phyloP scores from a whole-genome alignment of 2,113 vertebrate species.

The Alosa alosa region DNA sequence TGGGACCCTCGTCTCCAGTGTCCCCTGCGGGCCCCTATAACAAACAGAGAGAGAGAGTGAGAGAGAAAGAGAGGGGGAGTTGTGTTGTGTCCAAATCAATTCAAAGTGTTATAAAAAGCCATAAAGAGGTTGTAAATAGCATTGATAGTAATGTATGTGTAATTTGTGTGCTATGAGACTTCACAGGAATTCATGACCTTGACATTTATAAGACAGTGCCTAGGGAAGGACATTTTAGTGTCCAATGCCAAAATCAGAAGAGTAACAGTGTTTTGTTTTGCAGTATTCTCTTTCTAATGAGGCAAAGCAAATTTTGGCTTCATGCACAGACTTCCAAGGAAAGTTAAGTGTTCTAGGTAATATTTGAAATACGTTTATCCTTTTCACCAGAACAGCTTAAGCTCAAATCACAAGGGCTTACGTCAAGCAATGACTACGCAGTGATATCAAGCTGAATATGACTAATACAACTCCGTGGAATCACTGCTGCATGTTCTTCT shows the following conservation, averaged over 20 bases:
- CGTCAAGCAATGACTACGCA: not conserved
- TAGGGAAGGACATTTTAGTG: too few species aligned
- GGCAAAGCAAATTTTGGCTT: not conserved
- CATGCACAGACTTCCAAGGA: not conserved
- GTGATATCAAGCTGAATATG: not conserved
- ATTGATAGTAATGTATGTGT: not conserved
- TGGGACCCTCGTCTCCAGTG: constrained; percentile 56
- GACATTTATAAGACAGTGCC: too few species aligned
- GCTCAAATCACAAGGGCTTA: not conserved
- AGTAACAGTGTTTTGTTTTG: too few species aligned
- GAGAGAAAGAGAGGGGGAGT: not conserved
- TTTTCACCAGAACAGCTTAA: not conserved
- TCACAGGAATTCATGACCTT: too few species aligned
- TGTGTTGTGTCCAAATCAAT: too few species aligned
- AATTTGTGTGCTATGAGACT: too few species aligned
- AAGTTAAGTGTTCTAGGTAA: not conserved
- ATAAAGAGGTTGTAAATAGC: not conserved
- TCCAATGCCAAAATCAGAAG: too few species aligned
- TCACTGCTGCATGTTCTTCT: too few species aligned
- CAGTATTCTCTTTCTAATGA: not conserved
- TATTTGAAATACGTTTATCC: not conserved
- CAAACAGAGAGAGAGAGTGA: not conserved
- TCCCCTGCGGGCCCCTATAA: constrained; percentile 54
- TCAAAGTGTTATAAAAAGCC: too few species aligned
- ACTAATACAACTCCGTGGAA: too few species aligned